Percentiles rank a stretch among this genome's conserved stretches.
phyloP scores from a whole-genome alignment of 2,113 vertebrate species.

The Rhizomys pruinosus region DNA sequence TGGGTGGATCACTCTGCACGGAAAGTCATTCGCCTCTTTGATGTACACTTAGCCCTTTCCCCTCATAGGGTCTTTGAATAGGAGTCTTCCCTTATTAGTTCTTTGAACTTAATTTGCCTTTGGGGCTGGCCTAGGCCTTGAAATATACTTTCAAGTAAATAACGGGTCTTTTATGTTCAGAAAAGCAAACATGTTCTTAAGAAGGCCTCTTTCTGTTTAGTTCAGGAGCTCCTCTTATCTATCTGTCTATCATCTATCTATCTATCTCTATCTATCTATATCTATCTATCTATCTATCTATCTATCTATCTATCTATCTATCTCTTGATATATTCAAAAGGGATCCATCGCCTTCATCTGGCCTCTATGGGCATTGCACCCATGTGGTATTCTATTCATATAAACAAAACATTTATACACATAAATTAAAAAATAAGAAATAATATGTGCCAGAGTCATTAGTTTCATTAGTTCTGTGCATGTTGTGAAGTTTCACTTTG shows the following conservation, averaged over 20 bases:
- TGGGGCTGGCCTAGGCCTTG: not conserved
- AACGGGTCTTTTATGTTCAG: constrained; percentile 40
- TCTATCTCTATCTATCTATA: too few relatives aligned
- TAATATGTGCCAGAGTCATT: constrained; percentile 1
- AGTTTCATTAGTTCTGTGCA: constrained; percentile 22
- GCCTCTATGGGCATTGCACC: not conserved
- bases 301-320: too few relatives aligned
- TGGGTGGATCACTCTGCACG: not conserved
- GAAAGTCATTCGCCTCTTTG: not conserved
- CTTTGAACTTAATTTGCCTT: constrained; percentile 50
- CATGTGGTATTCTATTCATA: not conserved
- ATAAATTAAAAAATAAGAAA: not conserved
- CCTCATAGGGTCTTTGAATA: not conserved
- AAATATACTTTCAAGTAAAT: constrained; percentile 33
- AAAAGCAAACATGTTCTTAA: constrained; percentile 21
- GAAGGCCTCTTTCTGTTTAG: not conserved
- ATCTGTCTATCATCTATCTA: too few relatives aligned
- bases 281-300: too few relatives aligned
- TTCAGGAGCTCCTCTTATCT: not conserved
- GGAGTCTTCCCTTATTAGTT: not conserved
- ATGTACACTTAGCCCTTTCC: not conserved
- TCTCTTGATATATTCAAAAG: too few relatives aligned
- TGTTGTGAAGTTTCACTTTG: constrained; percentile 14
- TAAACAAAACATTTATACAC: not conserved
- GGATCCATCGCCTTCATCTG: not conserved